Percentiles rank a stretch among this genome's conserved stretches.
phyloP scores from a whole-genome alignment of 1,140 invertebrate genomes.

The roundworm (Caenorhabditis elegans) region WBcel235 BX284606.5:15027501-15028000 shows the following conservation, averaged over 20 bases:
- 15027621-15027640: background rate
- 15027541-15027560: too few relatives aligned
- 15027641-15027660: constrained; percentile 27
- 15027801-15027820: constrained; percentile 23
- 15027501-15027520: too few relatives aligned
- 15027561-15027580: too few relatives aligned
- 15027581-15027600: background rate
- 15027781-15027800: constrained; percentile 1
- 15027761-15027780: constrained; percentile 29
- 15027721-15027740: background rate
- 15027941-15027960: constrained; percentile 11
- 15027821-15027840: background rate
- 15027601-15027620: background rate
- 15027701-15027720: background rate
- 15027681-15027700: background rate
- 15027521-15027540: too few relatives aligned
- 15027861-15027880: background rate
- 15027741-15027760: constrained; percentile 30
- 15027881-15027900: constrained; percentile 1
- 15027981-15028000: constrained; percentile 28
- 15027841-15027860: background rate
- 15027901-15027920: too few relatives aligned
- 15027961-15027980: constrained; percentile 27
- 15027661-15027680: background rate
- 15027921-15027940: background rate